These are phyloP conservation scores for Meloidogyne floridensis DNA, from an alignment of 1,140 invertebrate genomes.

Conservation along the genomic window DNA sequence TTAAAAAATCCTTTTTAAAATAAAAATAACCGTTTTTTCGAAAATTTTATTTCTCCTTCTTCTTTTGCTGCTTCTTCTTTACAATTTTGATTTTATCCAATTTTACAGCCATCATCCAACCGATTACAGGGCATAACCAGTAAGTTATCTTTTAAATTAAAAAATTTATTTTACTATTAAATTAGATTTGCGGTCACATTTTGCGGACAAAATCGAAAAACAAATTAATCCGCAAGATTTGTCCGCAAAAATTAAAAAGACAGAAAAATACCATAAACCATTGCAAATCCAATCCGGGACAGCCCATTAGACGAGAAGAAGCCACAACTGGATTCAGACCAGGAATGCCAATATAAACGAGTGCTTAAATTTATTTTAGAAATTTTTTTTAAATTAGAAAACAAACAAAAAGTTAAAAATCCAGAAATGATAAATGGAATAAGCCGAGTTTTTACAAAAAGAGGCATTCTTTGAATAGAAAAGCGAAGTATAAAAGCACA, in stretches of 20 bases:
- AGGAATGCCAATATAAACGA: constrained; percentile 55
- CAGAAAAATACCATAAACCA: constrained; percentile 35
- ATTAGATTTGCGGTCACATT: no score
- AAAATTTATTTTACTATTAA: no score
- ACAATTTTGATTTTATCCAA: constrained; percentile 36
- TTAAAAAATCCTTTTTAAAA: no score
- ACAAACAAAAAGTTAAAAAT: constrained; percentile 51
- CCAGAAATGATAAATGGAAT: constrained; percentile 46
- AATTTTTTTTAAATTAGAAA: background rate
- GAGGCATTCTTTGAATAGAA: constrained; percentile 14
- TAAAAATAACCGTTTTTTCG: background rate
- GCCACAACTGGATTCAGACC: constrained; percentile 59
- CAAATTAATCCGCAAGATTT: background rate
- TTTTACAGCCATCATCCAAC: constrained; percentile 44
- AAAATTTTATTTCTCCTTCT: constrained; percentile 30
- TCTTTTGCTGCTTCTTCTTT: constrained; percentile 25
- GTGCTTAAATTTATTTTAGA: constrained; percentile 44
- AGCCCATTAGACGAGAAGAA: constrained; percentile 50
- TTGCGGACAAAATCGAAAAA: no score
- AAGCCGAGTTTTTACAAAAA: constrained; percentile 18
- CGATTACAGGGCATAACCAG: constrained; percentile 44
- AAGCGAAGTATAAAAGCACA: constrained; percentile 43
- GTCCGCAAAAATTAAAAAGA: background rate
- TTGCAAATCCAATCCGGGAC: constrained; percentile 50
- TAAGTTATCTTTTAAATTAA: constrained; percentile 26